Base-by-base conservation (phyloP, 53 echinoderm and acorn worm genomes). In the Crossaster papposus region DNA sequence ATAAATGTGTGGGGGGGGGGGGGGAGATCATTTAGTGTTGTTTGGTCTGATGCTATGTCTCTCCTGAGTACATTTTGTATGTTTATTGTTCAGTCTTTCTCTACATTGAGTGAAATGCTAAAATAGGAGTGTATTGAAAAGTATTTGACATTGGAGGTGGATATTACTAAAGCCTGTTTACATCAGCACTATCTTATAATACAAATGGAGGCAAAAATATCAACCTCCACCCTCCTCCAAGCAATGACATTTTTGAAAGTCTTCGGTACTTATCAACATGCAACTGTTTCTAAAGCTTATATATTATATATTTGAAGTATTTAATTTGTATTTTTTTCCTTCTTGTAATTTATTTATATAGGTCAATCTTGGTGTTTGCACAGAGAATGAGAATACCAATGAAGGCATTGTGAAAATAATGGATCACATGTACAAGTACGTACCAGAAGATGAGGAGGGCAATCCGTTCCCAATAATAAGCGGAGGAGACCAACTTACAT, bases 381-480 rank as follows among this genome's bases (percentile, higher is more conserved):
- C 89, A 88, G 87, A 92, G 28, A 90, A 92, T 73, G 92, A 94
- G 36, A 94, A 94, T 36, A 88, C 92, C 2, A 82, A 91, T 12
- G 88, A 82, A 29, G 94, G 92, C 1, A 94, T 94, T 3, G 70
- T 77, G 14, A 83, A 89, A 11, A 92, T 94, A 51, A 82, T 92
- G 90, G 87, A 92, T 26, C 73, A 92, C 14, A 94, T 92, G 90
- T 88, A 94, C 36, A 32, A 80, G 51, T 90, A 90, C 52, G 92
- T 90, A 23, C 94, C 94, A 37, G 94, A 90, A 22, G 36, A 92
- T 74, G 83, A 82, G 14, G 82, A 71, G 5, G 11, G 26, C 1
- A 36, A 51, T 38, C 94, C 92, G 51, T 52, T 90, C 3, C 90
- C 34, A 28, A 82, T 94, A 70, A 82, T 92, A 0, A 68, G 68